These are phyloP conservation scores for Girardia tigrina DNA, from an alignment of 2,888 invertebrate genomes.

Conservation along the genomic window DNA sequence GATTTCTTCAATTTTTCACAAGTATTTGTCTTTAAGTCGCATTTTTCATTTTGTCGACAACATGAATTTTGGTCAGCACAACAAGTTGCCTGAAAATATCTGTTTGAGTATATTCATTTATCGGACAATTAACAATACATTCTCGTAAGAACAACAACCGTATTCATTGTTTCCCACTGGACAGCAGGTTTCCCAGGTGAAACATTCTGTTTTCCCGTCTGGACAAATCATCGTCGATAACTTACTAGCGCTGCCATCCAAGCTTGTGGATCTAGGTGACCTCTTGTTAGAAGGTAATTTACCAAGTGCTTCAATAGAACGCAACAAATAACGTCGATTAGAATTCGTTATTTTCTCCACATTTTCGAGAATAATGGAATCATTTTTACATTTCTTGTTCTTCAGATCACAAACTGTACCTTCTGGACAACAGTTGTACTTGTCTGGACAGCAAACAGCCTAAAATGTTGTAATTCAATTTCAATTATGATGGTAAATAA, in stretches of 20 bases:
- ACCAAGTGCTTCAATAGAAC: too few species aligned
- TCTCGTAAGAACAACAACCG: not conserved
- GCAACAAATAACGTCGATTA: too few species aligned
- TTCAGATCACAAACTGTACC: not conserved
- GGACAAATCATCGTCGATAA: not conserved
- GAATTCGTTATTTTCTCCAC: too few species aligned
- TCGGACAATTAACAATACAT: not conserved
- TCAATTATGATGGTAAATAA: not conserved
- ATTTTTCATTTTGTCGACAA: slow-evolving; percentile 3
- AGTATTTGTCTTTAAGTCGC: not conserved
- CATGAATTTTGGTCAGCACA: not conserved
- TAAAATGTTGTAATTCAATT: too few species aligned
- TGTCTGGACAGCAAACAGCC: not conserved
- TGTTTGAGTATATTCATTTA: not conserved
- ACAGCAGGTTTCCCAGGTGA: slow-evolving; percentile 8
- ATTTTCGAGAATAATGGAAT: not conserved
- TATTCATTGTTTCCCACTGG: not conserved
- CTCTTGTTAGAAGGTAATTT: too few species aligned
- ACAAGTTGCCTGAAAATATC: not conserved
- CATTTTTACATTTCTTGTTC: not conserved
- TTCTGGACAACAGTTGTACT: not conserved
- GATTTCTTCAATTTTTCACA: not conserved
- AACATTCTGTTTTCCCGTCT: not conserved
- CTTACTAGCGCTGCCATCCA: not conserved
- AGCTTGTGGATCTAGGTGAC: too few species aligned